phyloP scores from a whole-genome alignment of 2,797 vertebrate genomes.

The Esox lucius region DNA sequence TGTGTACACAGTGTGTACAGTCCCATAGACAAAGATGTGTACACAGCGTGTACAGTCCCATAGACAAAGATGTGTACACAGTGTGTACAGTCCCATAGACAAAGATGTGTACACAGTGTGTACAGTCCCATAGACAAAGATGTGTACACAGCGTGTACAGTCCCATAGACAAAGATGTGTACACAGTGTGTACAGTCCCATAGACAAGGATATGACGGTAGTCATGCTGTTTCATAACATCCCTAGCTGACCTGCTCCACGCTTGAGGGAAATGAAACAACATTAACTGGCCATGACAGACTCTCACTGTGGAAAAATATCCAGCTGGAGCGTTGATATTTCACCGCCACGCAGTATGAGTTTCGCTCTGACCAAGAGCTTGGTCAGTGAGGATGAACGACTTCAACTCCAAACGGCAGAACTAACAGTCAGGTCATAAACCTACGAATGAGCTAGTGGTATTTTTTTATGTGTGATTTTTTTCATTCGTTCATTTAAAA shows the following conservation, averaged over 20 bases:
- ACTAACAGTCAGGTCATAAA: background rate
- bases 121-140: no score
- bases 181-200: background rate
- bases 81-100: no score
- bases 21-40: no score
- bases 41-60: no score
- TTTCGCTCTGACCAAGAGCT: background rate
- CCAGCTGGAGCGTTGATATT: background rate
- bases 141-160: background rate
- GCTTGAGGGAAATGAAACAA: constrained; percentile 1
- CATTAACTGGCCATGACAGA: background rate
- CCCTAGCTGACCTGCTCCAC: background rate
- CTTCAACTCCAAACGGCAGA: background rate
- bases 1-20: no score
- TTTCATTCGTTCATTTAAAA: background rate
- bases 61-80: no score
- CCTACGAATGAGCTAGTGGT: background rate
- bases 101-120: no score
- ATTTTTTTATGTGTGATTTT: background rate
- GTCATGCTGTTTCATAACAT: background rate
- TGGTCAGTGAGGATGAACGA: background rate
- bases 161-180: background rate
- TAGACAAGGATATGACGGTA: background rate
- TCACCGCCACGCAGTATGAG: background rate
- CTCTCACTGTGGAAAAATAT: background rate